Conservation (phyloP, 2,888 invertebrate genomes). For the Scelioninae gen. 1 region DNA sequence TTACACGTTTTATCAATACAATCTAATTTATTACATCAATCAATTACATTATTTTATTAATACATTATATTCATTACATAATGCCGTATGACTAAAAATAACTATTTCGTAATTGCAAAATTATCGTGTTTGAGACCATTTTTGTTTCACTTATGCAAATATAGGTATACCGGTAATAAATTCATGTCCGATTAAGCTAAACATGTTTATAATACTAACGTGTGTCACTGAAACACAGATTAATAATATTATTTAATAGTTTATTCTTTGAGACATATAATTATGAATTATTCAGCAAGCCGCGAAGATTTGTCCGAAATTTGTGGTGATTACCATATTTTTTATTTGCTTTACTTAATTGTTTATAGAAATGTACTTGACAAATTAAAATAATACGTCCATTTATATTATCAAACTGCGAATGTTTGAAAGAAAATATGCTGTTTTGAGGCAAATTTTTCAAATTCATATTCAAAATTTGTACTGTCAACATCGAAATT, state of each 20-base stretch:
- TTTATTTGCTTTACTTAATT: neutral
- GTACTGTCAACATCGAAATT: neutral
- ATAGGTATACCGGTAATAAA: slow-evolving; percentile 14
- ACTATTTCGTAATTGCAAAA: slow-evolving; percentile 18
- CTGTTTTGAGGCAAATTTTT: neutral
- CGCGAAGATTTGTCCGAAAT: neutral
- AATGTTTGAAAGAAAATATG: neutral
- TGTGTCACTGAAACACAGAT: slow-evolving; percentile 12
- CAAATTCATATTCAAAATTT: neutral
- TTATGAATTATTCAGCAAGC: slow-evolving; percentile 13
- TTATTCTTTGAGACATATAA: neutral
- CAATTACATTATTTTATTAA: slow-evolving; percentile 3
- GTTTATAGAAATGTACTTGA: slow-evolving; percentile 12
- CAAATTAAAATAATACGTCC: slow-evolving; percentile 1
- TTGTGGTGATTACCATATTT: slow-evolving; percentile 5
- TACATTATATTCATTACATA: neutral
- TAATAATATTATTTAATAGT: slow-evolving; percentile 24
- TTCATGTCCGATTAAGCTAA: slow-evolving; percentile 28
- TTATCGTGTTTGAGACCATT: slow-evolving; percentile 1
- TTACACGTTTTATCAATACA: neutral
- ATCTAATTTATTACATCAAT: neutral
- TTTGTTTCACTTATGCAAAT: slow-evolving; percentile 33
- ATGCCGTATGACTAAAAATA: neutral
- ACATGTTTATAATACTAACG: slow-evolving; percentile 18
- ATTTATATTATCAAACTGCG: neutral